A percentile compares a stretch with the other conserved stretches of the same genome.
phyloP scores from a whole-genome alignment of 2,113 vertebrate species.

The Phoenicopterus ruber region DNA sequence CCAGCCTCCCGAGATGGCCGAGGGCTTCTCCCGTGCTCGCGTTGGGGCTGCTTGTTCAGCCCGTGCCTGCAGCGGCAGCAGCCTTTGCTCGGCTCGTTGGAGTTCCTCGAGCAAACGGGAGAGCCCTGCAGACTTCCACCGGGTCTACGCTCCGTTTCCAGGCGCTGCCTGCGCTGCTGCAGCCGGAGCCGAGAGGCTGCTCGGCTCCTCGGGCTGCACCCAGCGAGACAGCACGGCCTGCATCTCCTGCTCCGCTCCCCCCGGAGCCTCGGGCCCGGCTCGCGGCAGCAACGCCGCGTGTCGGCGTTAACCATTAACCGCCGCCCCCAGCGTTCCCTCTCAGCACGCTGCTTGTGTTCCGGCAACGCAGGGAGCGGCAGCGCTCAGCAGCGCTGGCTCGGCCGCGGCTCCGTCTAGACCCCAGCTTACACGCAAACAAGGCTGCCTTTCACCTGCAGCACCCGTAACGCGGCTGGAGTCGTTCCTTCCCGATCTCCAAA shows the following conservation, averaged over 20 bases:
- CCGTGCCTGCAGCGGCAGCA: neutral
- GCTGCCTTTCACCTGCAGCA: neutral
- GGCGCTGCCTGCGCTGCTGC: neutral
- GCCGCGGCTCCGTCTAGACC: neutral
- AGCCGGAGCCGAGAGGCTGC: neutral
- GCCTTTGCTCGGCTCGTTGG: neutral
- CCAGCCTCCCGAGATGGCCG: rapidly evolving
- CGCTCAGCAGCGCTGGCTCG: rapidly evolving
- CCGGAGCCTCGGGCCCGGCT: rapidly evolving
- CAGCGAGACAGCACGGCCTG: rapidly evolving
- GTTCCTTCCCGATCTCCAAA: neutral
- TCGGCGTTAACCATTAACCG: neutral
- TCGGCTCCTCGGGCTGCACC: neutral
- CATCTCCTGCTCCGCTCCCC: neutral
- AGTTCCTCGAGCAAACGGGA: neutral
- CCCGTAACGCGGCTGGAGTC: rapidly evolving
- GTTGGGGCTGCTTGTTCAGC: neutral
- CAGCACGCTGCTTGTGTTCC: rapidly evolving
- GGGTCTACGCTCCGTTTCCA: neutral
- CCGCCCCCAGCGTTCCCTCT: rapidly evolving
- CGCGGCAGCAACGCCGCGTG: neutral
- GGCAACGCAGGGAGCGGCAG: rapidly evolving
- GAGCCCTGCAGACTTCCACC: neutral
- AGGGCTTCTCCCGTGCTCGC: neutral
- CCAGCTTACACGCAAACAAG: no score